Evolutionary conservation across 2,113 vertebrate species (phyloP).

Genomic region (Cynopterus brachyotis): DNA sequence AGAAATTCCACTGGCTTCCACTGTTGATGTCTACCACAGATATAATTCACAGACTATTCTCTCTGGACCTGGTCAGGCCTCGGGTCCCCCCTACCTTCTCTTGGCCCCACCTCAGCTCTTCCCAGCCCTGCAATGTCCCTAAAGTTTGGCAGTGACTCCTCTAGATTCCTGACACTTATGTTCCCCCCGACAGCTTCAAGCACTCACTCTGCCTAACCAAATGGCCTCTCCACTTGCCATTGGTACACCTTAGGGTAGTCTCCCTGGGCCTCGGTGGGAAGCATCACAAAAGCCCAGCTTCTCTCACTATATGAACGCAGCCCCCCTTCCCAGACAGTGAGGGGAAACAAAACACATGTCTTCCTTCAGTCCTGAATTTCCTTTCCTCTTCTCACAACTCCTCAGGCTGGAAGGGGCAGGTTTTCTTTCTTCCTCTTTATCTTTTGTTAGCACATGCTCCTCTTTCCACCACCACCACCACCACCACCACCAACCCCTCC

Average conservation of each 20-base stretch:
- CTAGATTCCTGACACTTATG: neutral
- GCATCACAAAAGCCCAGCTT: neutral
- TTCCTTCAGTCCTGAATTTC: neutral
- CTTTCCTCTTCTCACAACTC: neutral
- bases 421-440: neutral
- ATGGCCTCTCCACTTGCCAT: too few relatives aligned
- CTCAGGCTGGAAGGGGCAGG: neutral
- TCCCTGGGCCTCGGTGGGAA: neutral
- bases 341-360: rapidly evolving
- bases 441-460: neutral
- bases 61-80: neutral
- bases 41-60: neutral
- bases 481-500: neutral
- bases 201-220: neutral
- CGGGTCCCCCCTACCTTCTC: neutral
- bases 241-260: neutral
- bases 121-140: neutral
- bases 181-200: neutral
- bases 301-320: neutral
- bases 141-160: neutral
- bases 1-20: neutral
- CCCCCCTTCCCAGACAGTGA: neutral
- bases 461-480: neutral
- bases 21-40: neutral
- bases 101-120: neutral